phyloP scores from a whole-genome alignment of 2,888 invertebrate genomes.

The Drosophila sordidula region DNA sequence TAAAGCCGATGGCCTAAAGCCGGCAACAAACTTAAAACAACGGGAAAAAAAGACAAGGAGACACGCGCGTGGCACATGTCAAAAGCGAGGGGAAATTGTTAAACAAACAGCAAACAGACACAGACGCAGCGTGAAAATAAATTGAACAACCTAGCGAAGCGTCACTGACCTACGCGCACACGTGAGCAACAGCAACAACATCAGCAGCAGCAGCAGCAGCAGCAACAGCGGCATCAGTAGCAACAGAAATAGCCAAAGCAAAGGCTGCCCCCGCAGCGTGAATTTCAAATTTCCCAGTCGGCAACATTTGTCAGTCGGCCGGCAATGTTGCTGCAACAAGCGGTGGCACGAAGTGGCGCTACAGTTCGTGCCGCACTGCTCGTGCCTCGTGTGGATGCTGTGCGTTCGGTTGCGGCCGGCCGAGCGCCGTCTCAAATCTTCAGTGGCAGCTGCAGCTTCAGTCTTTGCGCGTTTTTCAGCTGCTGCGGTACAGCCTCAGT shows the following conservation, averaged over 20 bases:
- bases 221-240: conserved; percentile 13
- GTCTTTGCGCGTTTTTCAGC: conserved; percentile 84
- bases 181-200: conserved; percentile 45
- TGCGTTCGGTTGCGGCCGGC: conserved; percentile 19
- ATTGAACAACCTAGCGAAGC: conserved; percentile 63
- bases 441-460: conserved; percentile 62
- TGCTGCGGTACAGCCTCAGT: conserved; percentile 70
- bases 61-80: conserved; percentile 57
- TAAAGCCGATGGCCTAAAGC: conserved; percentile 43
- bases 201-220: conserved; percentile 21
- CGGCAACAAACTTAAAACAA: conserved; percentile 21
- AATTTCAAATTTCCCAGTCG: conserved; percentile 60
- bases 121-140: conserved; percentile 64
- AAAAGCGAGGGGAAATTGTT: conserved; percentile 55
- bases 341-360: conserved; percentile 32
- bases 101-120: conserved; percentile 62
- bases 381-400: conserved; percentile 37
- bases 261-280: conserved; percentile 58
- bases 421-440: conserved; percentile 34
- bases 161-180: conserved; percentile 76
- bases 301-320: conserved; percentile 51
- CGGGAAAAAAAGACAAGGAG: conserved; percentile 1
- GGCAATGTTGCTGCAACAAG: conserved; percentile 67
- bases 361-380: conserved; percentile 5
- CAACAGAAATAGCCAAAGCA: conserved; percentile 47